Evolutionary conservation across 2,797 vertebrate genomes (phyloP), one percentile per base, ranked within the genome.

Genomic region (Morus bassanus): DNA sequence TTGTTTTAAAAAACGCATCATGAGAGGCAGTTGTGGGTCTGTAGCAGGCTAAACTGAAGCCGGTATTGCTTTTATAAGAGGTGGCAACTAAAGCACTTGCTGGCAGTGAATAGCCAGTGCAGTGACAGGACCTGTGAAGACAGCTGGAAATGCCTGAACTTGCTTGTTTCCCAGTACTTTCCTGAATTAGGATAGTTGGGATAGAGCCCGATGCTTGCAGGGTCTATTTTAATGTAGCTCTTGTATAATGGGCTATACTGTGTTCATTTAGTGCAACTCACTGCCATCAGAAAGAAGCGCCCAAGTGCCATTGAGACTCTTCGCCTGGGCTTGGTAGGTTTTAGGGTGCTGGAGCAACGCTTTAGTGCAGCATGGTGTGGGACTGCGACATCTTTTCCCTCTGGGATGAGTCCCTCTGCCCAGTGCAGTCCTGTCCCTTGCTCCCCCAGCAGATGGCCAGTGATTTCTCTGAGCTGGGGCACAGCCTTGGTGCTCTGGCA

Each of bases 261-360:
- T 17, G 9, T 4, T 65, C 19, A 15, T 1, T 18, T 25, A 14
- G 57, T 31, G 67, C 41, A 30, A 0, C 51, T 87, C 1, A 0
- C 21, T 25, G 69, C 56, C 51, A 3, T n/a, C 3, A 4, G 21
- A 16, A 41, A 18, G 46, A 53, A 13, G 19, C 0, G 1, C 35
- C 80, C 22, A 0, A 8, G 33, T 12, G 3, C 28, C 0, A 1
- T 7, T 65, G 76, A 14, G 33, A n/a, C 25, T 63, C 48, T 65
- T 17, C 50, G 73, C 64, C 43, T 46, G 41, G 50, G 13, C 16
- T 28, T 35, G 73, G 11, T 31, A 43, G 31, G 9, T 91, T 77
- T 93, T 56, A 60, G 59, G 51, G 9, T 69, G 75, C 70, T 61
- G 74, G 69, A 84, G 63, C 53, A 27, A 0, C 65, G 53, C 46